Conservation (phyloP, 2,113 vertebrate species). For the Neomonachus schauinslandi region DNA sequence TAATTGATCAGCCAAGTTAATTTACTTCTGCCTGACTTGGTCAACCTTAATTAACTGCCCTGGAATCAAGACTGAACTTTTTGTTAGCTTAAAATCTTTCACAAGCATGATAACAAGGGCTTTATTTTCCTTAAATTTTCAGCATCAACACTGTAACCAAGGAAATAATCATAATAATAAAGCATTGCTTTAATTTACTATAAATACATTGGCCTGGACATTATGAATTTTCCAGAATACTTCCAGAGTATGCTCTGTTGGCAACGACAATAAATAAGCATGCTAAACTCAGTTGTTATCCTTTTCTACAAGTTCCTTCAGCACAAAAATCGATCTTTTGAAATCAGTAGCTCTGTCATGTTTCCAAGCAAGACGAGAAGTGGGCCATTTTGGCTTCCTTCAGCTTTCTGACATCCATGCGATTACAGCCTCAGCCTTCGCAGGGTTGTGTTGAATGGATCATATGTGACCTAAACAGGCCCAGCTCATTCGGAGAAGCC, state of each 20-base stretch:
- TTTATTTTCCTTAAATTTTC: slow-evolving; percentile 80
- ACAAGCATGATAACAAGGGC: slow-evolving; percentile 77
- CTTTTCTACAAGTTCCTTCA: slow-evolving; percentile 38
- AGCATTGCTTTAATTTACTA: slow-evolving; percentile 71
- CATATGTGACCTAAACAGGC: neutral
- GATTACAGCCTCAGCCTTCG: neutral
- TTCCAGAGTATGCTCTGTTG: slow-evolving; percentile 61
- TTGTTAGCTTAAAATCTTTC: slow-evolving; percentile 88
- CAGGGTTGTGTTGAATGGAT: neutral
- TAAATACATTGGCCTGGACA: slow-evolving; percentile 72
- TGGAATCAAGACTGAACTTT: slow-evolving; percentile 89
- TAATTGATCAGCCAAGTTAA: slow-evolving; percentile 98
- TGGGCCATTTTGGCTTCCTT: neutral
- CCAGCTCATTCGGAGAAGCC: neutral
- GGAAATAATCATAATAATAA: slow-evolving; percentile 81
- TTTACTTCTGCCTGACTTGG: slow-evolving; percentile 97
- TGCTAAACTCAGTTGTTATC: neutral
- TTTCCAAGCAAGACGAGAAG: slow-evolving; percentile 15
- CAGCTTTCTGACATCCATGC: neutral
- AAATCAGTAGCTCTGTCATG: slow-evolving; percentile 6
- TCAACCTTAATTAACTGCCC: slow-evolving; percentile 96
- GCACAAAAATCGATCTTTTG: slow-evolving; percentile 22
- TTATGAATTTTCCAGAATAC: slow-evolving; percentile 79
- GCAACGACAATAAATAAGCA: slow-evolving; percentile 59
- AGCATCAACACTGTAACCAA: slow-evolving; percentile 79